Conservation (phyloP, 2,888 invertebrate species). For the Horisme vitalbata region DNA sequence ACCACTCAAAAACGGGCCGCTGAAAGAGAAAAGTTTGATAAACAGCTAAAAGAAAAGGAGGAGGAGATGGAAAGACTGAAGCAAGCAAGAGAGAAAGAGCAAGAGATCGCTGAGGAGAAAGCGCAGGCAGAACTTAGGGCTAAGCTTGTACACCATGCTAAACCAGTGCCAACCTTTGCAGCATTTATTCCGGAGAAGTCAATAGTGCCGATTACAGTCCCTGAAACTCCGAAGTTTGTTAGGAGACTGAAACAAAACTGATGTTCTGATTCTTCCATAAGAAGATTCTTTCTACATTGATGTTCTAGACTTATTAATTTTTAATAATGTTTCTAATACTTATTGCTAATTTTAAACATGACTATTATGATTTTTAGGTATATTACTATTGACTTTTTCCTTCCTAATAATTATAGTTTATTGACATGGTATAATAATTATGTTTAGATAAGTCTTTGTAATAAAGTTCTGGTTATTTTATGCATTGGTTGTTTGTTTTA, state of each 20-base stretch:
- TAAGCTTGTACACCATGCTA: conserved; percentile 84
- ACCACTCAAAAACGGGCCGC: conserved; percentile 85
- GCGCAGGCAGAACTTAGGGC: conserved; percentile 79
- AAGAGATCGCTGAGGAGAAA: conserved; percentile 70
- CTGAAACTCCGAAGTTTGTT: conserved; percentile 84
- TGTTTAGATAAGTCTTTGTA: conserved; percentile 9
- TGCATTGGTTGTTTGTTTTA: conserved; percentile 1
- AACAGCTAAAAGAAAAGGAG: conserved; percentile 76
- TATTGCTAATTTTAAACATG: conserved; percentile 1
- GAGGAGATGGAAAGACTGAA: conserved; percentile 72
- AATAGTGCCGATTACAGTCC: conserved; percentile 81
- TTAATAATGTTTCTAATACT: conserved; percentile 5
- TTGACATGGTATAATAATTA: conserved; percentile 4
- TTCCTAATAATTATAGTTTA: neutral
- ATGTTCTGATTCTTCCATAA: neutral
- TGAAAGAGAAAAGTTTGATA: conserved; percentile 84
- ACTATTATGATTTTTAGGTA: neutral
- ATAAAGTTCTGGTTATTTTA: conserved; percentile 12
- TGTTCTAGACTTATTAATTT: conserved; percentile 10
- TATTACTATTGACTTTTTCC: neutral
- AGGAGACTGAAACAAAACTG: conserved; percentile 58
- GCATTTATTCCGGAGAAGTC: conserved; percentile 79
- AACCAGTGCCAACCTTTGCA: conserved; percentile 81
- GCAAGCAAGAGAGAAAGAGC: conserved; percentile 60
- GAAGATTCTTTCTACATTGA: too few species aligned